Evolutionary conservation across 2,888 invertebrate genomes (phyloP).

Genomic region (Lithophane socia): DNA sequence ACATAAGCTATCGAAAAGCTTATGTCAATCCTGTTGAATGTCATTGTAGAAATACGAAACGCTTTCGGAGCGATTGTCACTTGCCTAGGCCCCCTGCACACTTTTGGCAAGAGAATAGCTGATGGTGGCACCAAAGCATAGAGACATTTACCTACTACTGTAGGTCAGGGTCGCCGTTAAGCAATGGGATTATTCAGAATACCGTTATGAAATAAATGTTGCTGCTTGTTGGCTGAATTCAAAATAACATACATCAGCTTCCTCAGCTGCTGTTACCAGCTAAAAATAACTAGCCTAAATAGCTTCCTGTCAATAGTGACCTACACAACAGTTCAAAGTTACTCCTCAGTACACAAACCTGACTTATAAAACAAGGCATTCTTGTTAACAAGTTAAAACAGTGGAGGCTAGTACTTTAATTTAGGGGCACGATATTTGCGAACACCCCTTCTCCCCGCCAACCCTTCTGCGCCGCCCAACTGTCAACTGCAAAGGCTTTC

Average conservation of each 20-base stretch:
- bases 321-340: constrained; percentile 16
- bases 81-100: too few species aligned
- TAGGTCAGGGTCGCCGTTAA: background rate
- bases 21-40: too few species aligned
- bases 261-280: background rate
- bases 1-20: too few species aligned
- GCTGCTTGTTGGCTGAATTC: too few species aligned
- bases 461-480: constrained; percentile 69
- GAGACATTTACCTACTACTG: background rate
- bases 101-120: too few species aligned
- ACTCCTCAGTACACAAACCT: constrained; percentile 35
- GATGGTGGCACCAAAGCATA: too few species aligned
- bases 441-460: constrained; percentile 65
- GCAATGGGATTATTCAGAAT: too few species aligned
- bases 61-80: too few species aligned
- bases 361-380: constrained; percentile 54
- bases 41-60: too few species aligned
- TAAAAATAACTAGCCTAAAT: background rate
- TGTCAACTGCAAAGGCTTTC: constrained; percentile 87
- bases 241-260: too few species aligned
- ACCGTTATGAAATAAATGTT: too few species aligned
- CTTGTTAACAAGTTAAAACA: constrained; percentile 81
- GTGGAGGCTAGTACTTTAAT: constrained; percentile 81
- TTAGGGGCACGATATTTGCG: constrained; percentile 82
- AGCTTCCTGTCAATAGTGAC: constrained; percentile 6